Percentiles rank a stretch among this genome's conserved stretches.
phyloP scores from a whole-genome alignment of 2,888 invertebrate species.

The Gasteruption jaculator region DNA sequence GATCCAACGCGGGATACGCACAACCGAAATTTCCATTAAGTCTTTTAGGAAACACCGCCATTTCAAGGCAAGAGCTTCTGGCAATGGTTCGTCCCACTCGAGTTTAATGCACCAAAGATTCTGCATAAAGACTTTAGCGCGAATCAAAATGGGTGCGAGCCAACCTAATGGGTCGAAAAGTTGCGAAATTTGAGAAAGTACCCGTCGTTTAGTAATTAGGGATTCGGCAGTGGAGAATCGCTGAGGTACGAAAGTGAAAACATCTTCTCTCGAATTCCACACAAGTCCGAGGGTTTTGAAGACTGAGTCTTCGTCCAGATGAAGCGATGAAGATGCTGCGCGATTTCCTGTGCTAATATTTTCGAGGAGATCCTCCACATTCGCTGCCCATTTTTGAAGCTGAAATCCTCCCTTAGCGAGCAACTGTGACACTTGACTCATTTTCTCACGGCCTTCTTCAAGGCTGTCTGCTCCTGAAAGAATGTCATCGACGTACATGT shows the following conservation, averaged over 20 bases:
- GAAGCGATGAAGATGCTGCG: background rate
- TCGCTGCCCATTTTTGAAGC: slow-evolving; percentile 12
- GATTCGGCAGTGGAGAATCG: slow-evolving; percentile 8
- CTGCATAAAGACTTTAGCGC: no score
- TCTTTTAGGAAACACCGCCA: slow-evolving; percentile 7
- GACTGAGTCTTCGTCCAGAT: background rate
- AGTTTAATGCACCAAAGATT: no score
- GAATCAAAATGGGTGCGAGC: slow-evolving; percentile 9
- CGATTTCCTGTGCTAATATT: background rate
- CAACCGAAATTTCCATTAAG: slow-evolving; percentile 4
- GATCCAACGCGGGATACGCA: background rate
- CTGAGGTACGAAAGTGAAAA: background rate
- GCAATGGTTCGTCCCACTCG: slow-evolving; percentile 14
- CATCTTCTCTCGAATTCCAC: background rate
- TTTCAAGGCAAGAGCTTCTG: background rate
- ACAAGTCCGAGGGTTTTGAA: slow-evolving; percentile 9
- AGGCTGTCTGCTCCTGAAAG: slow-evolving; percentile 5
- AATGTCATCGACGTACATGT: no score
- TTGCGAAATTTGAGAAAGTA: no score
- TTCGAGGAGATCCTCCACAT: slow-evolving; percentile 1
- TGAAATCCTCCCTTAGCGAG: slow-evolving; percentile 11
- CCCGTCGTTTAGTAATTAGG: no score
- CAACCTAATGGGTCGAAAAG: slow-evolving; percentile 20
- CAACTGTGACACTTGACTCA: no score
- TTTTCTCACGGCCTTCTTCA: background rate